Evolutionary conservation across 2,113 vertebrate species (phyloP).

Genomic region (Felis chaus): DNA sequence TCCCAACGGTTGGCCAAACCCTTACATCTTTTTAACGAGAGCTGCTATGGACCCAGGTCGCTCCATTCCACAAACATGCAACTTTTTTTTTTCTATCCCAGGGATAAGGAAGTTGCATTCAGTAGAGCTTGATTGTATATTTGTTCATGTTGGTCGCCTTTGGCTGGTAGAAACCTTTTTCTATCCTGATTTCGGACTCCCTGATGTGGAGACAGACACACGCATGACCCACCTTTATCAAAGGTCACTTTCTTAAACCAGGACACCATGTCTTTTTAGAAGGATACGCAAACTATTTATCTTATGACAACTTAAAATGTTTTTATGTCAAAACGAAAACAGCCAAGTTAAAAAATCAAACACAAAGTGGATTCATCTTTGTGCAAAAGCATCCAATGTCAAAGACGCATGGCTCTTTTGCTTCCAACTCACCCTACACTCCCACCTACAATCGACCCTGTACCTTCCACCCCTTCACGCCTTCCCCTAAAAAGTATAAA

Average conservation of each 20-base stretch:
- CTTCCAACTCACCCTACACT: background rate
- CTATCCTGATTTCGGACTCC: background rate
- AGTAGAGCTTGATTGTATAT: background rate
- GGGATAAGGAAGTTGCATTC: background rate
- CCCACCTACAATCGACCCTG: background rate
- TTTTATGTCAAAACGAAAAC: background rate
- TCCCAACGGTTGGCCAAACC: background rate
- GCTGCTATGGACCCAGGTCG: background rate
- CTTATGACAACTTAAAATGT: background rate
- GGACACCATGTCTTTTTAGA: background rate
- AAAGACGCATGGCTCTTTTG: background rate
- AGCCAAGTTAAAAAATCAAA: background rate
- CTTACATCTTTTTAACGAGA: background rate
- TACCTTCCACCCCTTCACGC: background rate
- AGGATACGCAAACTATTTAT: background rate
- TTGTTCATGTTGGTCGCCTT: background rate
- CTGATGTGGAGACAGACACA: background rate
- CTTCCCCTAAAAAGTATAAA: background rate
- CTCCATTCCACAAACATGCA: background rate
- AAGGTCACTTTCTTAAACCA: background rate
- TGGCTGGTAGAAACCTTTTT: background rate
- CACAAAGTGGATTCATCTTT: background rate
- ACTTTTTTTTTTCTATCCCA: background rate
- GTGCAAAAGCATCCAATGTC: background rate
- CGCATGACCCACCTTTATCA: background rate